Base-by-base conservation (phyloP, 2,888 invertebrate species). In the Parnassius apollo region DNA sequence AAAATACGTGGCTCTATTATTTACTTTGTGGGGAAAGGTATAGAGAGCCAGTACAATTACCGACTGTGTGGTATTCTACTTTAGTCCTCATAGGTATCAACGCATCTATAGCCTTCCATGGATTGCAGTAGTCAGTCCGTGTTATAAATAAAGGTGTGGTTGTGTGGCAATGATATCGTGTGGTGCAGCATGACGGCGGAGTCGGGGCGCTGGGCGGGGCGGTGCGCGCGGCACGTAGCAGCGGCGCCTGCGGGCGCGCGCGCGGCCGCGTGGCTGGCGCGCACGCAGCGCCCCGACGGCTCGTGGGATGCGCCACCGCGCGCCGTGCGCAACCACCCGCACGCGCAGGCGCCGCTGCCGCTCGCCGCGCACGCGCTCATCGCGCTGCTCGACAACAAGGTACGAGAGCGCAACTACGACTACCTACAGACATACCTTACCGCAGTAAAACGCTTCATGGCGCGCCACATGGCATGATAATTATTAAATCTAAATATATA, bases 311-410 rank as follows among this genome's bases (percentile, higher is more conserved):
- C 75, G 9, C 81, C 81, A 0, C 46, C 75, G 0, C 93, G 8
- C 63, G 94, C 94, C 87, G 93, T 92, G 58, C 95, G 65, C 93
- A 94, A 78, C 77, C 88, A 77, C 64, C 85, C 86, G 1, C 78
- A 77, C 25, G 86, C 86, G 25, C 87, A 86, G 68, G 70, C 75
- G 1, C 72, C 79, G 1, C 58, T 96, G 45, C 95, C 96, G 0
- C 89, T 98, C 12, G 96, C 98, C 0, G 97, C 98, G 0, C 96
- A 96, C 77, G 95, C 96, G 0, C 86, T 97, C 0, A 90, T 96
- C 35, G 94, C 97, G 0, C 94, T 98, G 68, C 88, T 96, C 13
- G 96, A 97, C 79, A 93, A 82, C 22, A 85, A 88, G 83, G 91
- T 88, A 68, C 18, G 10, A 18, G 18, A 18, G 18, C 18, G 18